Evolutionary conservation across 2,113 vertebrate genomes (phyloP).

Genomic region (Arenaria interpres): DNA sequence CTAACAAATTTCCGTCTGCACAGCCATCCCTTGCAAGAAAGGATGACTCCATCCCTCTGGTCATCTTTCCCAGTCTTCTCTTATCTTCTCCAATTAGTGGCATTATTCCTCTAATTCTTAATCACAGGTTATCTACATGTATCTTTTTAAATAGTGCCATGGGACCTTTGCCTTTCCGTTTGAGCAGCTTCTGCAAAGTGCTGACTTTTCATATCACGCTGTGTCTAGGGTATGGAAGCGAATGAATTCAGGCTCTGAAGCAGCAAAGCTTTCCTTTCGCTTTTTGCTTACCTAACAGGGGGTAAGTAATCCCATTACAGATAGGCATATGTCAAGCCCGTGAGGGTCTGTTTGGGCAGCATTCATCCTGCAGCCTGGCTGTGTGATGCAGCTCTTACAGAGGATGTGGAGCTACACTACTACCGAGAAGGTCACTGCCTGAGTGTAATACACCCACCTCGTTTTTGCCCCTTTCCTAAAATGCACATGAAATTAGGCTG

Average conservation of each 20-base stretch:
- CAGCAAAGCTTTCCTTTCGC: neutral
- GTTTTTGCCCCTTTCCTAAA: neutral
- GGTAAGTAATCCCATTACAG: neutral
- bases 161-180: neutral
- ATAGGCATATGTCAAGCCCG: neutral
- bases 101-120: neutral
- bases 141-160: neutral
- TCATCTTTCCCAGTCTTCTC: neutral
- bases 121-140: neutral
- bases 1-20: neutral
- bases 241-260: neutral
- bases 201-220: neutral
- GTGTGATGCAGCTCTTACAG: neutral
- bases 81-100: neutral
- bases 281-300: neutral
- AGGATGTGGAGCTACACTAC: neutral
- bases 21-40: neutral
- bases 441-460: rapidly evolving
- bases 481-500: neutral
- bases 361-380: neutral
- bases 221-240: neutral
- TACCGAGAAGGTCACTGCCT: neutral
- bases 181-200: neutral
- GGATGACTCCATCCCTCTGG: neutral
- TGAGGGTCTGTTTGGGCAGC: neutral